phyloP scores from a whole-genome alignment of 2,888 invertebrate genomes.

The Muschampia plurimacula region DNA sequence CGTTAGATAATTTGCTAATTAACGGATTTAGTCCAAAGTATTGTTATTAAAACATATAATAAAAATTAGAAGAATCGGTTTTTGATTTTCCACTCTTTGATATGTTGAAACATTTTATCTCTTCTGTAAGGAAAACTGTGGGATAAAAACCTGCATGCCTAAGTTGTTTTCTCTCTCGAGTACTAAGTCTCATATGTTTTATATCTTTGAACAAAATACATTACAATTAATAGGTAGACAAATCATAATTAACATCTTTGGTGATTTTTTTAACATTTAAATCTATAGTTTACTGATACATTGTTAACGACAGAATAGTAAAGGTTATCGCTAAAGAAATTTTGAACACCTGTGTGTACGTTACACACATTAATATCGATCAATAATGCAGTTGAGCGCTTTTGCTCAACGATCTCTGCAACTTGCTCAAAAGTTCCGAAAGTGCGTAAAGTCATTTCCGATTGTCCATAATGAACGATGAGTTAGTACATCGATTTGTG shows the following conservation, averaged over 20 bases:
- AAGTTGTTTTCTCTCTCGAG: too few species aligned
- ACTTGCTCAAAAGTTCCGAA: constrained; percentile 76
- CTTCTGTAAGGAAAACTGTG: too few species aligned
- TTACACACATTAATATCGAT: constrained; percentile 53
- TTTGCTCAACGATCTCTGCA: constrained; percentile 57
- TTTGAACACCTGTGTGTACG: constrained; percentile 72
- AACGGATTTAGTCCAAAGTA: background rate
- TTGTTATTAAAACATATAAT: background rate
- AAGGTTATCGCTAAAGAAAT: constrained; percentile 4
- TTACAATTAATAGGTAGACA: too few species aligned
- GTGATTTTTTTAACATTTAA: background rate
- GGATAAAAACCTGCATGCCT: too few species aligned
- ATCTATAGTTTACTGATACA: background rate
- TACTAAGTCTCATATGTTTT: too few species aligned
- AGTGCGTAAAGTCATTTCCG: constrained; percentile 77
- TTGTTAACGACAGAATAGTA: background rate
- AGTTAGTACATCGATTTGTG: constrained; percentile 73
- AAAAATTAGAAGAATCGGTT: too few species aligned
- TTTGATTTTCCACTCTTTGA: too few species aligned
- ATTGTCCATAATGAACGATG: constrained; percentile 81
- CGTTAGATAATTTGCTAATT: constrained; percentile 60
- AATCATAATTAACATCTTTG: too few species aligned
- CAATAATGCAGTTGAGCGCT: constrained; percentile 52
- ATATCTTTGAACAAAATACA: too few species aligned
- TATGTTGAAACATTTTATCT: too few species aligned